phyloP scores from a whole-genome alignment of 2,113 vertebrate genomes.

The Poeciliopsis turrubarensis region DNA sequence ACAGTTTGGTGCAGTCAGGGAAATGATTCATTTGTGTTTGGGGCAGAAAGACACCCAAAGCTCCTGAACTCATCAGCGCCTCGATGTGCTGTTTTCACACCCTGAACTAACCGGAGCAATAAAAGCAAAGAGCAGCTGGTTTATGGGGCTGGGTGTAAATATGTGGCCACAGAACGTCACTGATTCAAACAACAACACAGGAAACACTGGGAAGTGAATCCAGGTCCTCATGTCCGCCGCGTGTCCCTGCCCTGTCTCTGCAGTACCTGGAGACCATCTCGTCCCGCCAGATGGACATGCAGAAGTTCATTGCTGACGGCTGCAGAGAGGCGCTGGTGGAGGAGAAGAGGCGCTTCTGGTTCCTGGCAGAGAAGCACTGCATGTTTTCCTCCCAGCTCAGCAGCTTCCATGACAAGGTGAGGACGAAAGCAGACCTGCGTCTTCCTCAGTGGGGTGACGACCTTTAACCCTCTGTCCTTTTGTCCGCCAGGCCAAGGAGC shows the following conservation, averaged over 20 bases:
- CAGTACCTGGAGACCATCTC: slow-evolving; percentile 90
- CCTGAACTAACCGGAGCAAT: not conserved
- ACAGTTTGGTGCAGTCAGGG: not conserved
- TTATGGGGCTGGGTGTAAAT: not conserved
- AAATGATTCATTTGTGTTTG: not conserved
- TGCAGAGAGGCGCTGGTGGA: slow-evolving; percentile 94
- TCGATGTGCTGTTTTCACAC: not conserved
- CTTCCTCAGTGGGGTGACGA: not conserved
- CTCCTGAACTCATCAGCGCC: slow-evolving; percentile 14
- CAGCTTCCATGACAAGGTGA: slow-evolving; percentile 88
- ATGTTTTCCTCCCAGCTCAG: slow-evolving; percentile 86
- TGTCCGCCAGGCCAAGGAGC: slow-evolving; percentile 85
- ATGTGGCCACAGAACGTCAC: not conserved
- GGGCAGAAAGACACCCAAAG: not conserved
- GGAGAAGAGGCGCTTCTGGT: slow-evolving; percentile 96
- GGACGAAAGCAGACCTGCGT: not conserved
- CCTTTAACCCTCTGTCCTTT: not conserved
- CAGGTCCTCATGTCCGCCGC: not conserved
- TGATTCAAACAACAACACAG: not conserved
- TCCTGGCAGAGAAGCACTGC: slow-evolving; percentile 97
- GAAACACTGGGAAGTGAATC: not conserved
- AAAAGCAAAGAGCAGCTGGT: not conserved
- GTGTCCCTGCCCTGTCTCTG: slow-evolving; percentile 21
- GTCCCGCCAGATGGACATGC: slow-evolving; percentile 91
- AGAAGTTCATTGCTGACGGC: slow-evolving; percentile 93